Percentiles rank a stretch among this genome's conserved stretches.
Conservation (phyloP, 2,797 vertebrate genomes). For the Heliangelus exortis region DNA sequence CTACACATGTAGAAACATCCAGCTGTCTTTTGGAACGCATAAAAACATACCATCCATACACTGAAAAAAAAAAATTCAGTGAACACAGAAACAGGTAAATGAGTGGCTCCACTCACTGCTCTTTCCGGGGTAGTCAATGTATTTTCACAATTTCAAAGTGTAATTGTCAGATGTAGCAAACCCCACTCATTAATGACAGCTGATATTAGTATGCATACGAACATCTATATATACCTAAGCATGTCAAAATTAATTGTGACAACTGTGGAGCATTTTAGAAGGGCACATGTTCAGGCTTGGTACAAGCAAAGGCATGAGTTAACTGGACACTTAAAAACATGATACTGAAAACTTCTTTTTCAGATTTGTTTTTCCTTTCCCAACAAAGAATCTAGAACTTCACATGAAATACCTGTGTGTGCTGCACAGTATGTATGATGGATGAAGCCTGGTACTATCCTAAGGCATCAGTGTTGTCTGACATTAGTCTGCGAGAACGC, state of each 20-base stretch:
- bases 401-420: rapidly evolving
- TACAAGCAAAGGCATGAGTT: background rate
- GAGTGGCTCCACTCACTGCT: background rate
- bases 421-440: background rate
- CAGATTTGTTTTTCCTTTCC: background rate
- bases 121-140: background rate
- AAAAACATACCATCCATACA: background rate
- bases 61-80: background rate
- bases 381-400: background rate
- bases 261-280: background rate
- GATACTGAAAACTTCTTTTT: background rate
- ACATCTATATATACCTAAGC: background rate
- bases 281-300: background rate
- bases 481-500: background rate
- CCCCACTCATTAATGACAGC: background rate
- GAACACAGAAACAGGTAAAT: background rate
- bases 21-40: background rate
- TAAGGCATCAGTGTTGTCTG: background rate
- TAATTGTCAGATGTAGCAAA: background rate
- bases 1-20: background rate
- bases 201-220: background rate
- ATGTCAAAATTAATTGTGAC: background rate
- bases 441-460: background rate
- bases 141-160: background rate
- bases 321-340: background rate